These are phyloP conservation scores for Sebastes nivosus DNA, from an alignment of 2,797 vertebrate genomes.

Conservation along the genomic window DNA sequence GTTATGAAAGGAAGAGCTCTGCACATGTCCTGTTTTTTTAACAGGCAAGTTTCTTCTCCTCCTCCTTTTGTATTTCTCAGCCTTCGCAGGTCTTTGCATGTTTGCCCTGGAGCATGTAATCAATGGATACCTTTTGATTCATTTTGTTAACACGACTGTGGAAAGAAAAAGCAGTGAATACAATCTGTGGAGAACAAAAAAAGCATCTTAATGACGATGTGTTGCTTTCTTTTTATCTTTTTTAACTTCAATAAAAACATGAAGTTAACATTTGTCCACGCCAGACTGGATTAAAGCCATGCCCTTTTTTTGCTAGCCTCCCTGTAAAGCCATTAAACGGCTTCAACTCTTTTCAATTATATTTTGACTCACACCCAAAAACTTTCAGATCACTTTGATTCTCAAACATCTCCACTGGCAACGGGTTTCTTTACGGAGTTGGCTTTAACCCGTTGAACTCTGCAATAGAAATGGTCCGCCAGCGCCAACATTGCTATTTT, in stretches of 20 bases:
- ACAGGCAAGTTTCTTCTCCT: slow-evolving; percentile 13
- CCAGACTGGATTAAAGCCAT: background rate
- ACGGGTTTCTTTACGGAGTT: background rate
- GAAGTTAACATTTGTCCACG: background rate
- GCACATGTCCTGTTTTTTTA: slow-evolving; percentile 13
- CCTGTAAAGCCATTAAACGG: background rate
- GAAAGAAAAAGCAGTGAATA: slow-evolving; percentile 20
- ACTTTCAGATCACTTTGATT: background rate
- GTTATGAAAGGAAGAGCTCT: slow-evolving; percentile 1
- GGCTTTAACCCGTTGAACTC: background rate
- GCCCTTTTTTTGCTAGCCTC: background rate
- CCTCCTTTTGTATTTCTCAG: slow-evolving; percentile 1
- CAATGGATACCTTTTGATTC: slow-evolving; percentile 28
- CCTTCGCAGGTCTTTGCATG: slow-evolving; percentile 27
- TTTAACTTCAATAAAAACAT: too few relatives aligned
- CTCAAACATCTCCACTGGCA: background rate
- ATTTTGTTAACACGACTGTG: slow-evolving; percentile 18
- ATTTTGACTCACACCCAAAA: background rate
- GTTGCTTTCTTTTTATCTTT: background rate
- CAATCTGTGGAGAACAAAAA: background rate
- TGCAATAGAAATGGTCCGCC: background rate
- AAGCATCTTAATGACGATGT: background rate
- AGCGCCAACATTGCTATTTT: too few relatives aligned
- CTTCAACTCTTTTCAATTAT: background rate
- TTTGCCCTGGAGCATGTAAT: slow-evolving; percentile 30